Evolutionary conservation across 2,113 vertebrate species (phyloP).

Genomic region (Tupaia tana): DNA sequence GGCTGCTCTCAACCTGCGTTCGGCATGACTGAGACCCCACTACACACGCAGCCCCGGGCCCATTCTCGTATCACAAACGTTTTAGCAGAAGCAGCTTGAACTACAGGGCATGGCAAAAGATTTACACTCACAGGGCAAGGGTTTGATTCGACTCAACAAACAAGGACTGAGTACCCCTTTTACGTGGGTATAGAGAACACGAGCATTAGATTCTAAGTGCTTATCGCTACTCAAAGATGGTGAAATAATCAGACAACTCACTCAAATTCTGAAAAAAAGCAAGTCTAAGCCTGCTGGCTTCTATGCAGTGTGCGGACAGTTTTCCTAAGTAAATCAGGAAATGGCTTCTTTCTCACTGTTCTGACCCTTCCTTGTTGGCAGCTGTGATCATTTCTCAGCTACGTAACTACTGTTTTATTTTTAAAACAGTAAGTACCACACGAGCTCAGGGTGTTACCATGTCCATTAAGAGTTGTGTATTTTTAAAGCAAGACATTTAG

Average conservation of each 20-base stretch:
- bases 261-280: background rate
- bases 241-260: background rate
- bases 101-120: background rate
- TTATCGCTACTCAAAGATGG: background rate
- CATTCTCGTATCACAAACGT: background rate
- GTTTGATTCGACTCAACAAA: slow-evolving; percentile 19
- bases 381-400: background rate
- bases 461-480: background rate
- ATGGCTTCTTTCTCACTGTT: slow-evolving; percentile 14
- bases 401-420: slow-evolving; percentile 24
- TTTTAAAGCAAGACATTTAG: slow-evolving; percentile 39
- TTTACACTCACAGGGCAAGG: background rate
- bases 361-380: background rate
- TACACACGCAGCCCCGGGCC: background rate
- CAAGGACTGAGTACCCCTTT: background rate
- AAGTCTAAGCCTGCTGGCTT: background rate
- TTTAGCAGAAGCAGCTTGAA: slow-evolving; percentile 26
- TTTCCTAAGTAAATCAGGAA: slow-evolving; percentile 3
- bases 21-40: background rate
- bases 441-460: background rate
- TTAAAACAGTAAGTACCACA: slow-evolving; percentile 6
- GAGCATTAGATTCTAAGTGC: background rate
- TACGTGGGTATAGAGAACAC: background rate
- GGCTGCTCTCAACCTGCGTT: background rate
- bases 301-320: background rate